Evolutionary conservation across 2,797 vertebrate genomes (phyloP).

Genomic region (Hapalemur alaotrensis): DNA sequence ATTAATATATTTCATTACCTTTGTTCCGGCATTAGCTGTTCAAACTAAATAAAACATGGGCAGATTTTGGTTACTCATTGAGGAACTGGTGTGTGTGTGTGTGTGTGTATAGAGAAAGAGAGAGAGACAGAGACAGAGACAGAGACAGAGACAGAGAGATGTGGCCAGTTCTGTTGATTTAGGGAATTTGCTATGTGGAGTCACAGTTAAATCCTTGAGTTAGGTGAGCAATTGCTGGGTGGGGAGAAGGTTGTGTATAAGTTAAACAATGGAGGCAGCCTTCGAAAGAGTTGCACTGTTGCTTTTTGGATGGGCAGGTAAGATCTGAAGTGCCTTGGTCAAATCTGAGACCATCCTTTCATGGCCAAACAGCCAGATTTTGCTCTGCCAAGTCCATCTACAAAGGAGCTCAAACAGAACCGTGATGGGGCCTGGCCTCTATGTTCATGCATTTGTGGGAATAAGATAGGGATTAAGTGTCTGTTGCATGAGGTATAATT

Average conservation of each 20-base stretch:
- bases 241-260: not conserved
- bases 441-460: conserved; percentile 82
- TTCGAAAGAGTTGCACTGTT: not conserved
- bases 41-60: conserved; percentile 79
- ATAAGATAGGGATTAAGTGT: conserved; percentile 86
- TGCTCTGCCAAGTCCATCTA: conserved; percentile 92
- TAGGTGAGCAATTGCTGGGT: not conserved
- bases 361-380: conserved; percentile 81
- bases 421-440: conserved; percentile 81
- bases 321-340: not conserved
- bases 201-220: not conserved
- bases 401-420: conserved; percentile 94
- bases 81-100: not conserved
- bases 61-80: conserved; percentile 66
- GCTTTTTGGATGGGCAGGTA: not conserved
- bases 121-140: not conserved
- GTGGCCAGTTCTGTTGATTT: conserved; percentile 1
- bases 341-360: conserved; percentile 15
- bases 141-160: not conserved
- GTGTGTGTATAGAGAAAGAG: not conserved
- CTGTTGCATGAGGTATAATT: conserved; percentile 79
- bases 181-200: not conserved
- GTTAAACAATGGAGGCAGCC: not conserved
- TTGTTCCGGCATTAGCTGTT: conserved; percentile 85
- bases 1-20: conserved; percentile 89